These are phyloP conservation scores for Diglossa cyanea DNA, from an alignment of 2,797 vertebrate species.

Conservation along the genomic window DNA sequence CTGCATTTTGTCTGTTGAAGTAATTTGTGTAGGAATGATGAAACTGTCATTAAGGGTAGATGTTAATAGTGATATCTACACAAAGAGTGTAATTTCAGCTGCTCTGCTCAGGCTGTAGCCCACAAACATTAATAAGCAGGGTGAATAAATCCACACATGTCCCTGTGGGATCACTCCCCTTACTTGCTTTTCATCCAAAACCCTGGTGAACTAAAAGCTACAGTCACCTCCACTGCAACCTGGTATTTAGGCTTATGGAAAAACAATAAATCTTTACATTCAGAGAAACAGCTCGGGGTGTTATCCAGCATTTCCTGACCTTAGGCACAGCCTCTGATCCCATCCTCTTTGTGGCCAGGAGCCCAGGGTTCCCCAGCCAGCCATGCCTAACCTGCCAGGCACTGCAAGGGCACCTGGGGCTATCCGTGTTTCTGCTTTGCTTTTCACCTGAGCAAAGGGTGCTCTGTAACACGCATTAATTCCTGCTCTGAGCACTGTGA, in stretches of 20 bases:
- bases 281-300: not conserved
- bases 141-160: not conserved
- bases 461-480: not conserved
- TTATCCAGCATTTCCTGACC: not conserved
- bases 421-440: fast-evolving
- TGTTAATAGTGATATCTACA: not conserved
- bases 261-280: not conserved
- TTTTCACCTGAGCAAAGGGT: not conserved
- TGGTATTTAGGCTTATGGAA: not conserved
- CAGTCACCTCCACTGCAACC: not conserved
- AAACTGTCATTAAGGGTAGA: not conserved
- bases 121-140: not conserved
- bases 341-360: not conserved
- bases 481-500: not conserved
- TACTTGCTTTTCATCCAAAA: not conserved
- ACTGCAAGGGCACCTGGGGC: not conserved
- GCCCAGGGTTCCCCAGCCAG: not conserved
- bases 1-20: not conserved
- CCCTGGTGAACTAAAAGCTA: not conserved
- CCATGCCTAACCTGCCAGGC: not conserved
- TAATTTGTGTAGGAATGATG: not conserved
- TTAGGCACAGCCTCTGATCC: not conserved
- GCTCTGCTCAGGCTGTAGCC: not conserved
- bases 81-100: not conserved
- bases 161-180: not conserved